A percentile compares a stretch with the other conserved stretches of the same genome.
Conservation (phyloP, 2,113 vertebrate genomes). For the Melanotaenia duboulayi region DNA sequence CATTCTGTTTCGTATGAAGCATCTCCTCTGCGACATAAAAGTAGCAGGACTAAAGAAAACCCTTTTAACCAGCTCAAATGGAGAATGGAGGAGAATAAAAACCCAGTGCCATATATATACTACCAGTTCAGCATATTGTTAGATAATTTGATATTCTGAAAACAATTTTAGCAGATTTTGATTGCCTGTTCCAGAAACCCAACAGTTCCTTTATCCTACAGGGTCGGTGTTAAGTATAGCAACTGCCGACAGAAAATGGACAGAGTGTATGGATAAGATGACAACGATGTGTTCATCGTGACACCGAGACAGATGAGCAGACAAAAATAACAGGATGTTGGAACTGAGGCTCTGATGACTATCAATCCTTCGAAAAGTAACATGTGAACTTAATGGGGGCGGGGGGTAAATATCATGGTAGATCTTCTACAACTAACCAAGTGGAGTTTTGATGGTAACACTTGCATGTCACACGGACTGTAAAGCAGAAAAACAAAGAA, state of each 20-base stretch:
- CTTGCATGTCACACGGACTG: not conserved
- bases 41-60: not conserved
- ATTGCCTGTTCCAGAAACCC: not conserved
- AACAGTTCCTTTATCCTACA: slow-evolving; percentile 1
- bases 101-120: not conserved
- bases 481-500: too few species aligned
- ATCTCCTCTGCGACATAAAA: slow-evolving; percentile 1
- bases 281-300: slow-evolving; percentile 76
- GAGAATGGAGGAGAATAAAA: not conserved
- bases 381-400: slow-evolving; percentile 56
- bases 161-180: not conserved
- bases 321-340: slow-evolving; percentile 45
- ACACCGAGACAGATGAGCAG: slow-evolving; percentile 59
- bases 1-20: slow-evolving; percentile 24
- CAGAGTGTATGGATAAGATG: slow-evolving; percentile 15
- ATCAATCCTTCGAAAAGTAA: slow-evolving; percentile 59
- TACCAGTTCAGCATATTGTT: not conserved
- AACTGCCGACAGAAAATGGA: slow-evolving; percentile 47
- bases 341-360: slow-evolving; percentile 38
- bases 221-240: slow-evolving; percentile 9
- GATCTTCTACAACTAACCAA: slow-evolving; percentile 33
- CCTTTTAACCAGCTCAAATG: not conserved
- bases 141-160: not conserved
- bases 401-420: slow-evolving; percentile 7
- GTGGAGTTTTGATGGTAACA: not conserved